Base-by-base conservation (phyloP, 2,888 invertebrate genomes). In the Tinea pellionella region DNA sequence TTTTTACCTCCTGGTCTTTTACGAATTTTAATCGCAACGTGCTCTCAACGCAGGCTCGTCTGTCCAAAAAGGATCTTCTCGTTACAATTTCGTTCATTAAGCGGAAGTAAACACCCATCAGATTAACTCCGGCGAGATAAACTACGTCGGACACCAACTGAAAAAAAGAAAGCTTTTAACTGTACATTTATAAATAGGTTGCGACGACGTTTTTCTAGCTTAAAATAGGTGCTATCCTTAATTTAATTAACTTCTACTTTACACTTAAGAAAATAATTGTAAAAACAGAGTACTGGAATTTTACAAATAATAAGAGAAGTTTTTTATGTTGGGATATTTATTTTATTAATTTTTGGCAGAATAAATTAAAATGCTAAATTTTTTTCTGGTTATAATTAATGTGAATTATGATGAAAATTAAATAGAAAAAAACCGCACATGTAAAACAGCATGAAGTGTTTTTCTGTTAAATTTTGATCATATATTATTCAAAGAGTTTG, bases 81-180 rank as follows among this genome's bases (percentile, higher is more conserved):
- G 95, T 93, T 15, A 95, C 93, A 55, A 97, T 92, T 80, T 97
- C 97, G 64, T 94, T 94, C 90, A 96, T 92, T 66, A 94, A 90
- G 60, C 96, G 92, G 77, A 95, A 95, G 82, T 94, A 96, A n/a
- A 96, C 82, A 1, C 97, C 97, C 75, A 96, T 89, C 12, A 92
- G 86, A 73, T 96, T 96, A 8, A 94, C 91, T 64, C 94, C 93
- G 13, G 91, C 67, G 62, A 93, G 88, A 72, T 92, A 93, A 63
- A 94, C 88, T 29, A 90, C 80, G 70, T 96, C 96, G 8, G 93
- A 91, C 51, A 89, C 71, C 61, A 92, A 74, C 93, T 93, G 78
- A 62, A 88, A 87, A 16, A 55, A 16, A n/a, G n/a, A 24, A 24
- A 24, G 24, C 24, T 24, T 24, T 24, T 24, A 37, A 37, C 9